Base-by-base conservation (phyloP, 2,797 vertebrate genomes). In the Anableps anableps region DNA sequence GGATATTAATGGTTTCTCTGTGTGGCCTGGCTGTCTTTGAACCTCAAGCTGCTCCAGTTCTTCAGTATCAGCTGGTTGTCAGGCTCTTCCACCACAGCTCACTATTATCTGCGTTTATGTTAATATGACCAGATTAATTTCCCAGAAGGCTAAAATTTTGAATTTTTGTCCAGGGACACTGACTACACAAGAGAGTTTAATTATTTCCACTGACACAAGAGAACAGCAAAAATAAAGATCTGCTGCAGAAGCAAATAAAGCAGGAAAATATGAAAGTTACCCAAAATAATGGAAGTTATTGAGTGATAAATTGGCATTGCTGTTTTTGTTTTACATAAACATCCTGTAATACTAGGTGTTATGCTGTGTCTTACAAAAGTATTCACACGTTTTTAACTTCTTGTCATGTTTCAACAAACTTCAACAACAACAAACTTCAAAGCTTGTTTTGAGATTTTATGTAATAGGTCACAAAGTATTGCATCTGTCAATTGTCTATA, bases 21-120 rank as follows among this genome's bases (percentile, higher is more conserved):
- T 71, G 68, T 45, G 41, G 68, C 68, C 68, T 71, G 68, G n/a
- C 43, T 29, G 68, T 71, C 68, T 71, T 71, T 71, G 68, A 71
- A 71, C 68, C 68, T 71, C 68, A 29, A 71, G 68, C 68, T 71
- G 68, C n/a, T 47, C 21, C 26, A 71, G n/a, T 71, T 45, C 68
- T 47, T 47, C 1, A 6, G 43, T 71, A 71, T 71, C 68, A 71
- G 68, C 43, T 47, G 68, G 68, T 71, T 47, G 41, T 71, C 68
- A 71, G 68, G 41, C 68, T 71, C 43, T 17, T 45, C 41, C 14
- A 9, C 23, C 68, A 29, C 68, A 47, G 43, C n/a, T 71, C 7
- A 9, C 68, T 47, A n/a, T 70, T 71, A 71, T 71, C 68, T 71
- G 68, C 68, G 14, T 74, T 55, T 51, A 53, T 51, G 72, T 26